A percentile compares a stretch with the other conserved stretches of the same genome.
Conservation (phyloP, 2,113 vertebrate genomes). For the Fregata magnificens region DNA sequence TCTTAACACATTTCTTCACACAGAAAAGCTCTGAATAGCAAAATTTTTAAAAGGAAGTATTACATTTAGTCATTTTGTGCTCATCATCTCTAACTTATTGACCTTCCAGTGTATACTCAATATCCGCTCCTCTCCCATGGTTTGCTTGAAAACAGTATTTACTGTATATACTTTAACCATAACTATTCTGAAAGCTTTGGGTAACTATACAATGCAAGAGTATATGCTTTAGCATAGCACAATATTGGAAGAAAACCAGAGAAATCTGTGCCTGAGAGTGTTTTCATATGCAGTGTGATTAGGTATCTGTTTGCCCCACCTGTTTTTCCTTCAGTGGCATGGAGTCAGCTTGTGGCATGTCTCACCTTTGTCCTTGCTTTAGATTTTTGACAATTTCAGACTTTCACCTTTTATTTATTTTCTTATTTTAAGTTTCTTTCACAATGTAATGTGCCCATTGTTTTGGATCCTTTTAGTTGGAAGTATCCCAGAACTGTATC, state of each 20-base stretch:
- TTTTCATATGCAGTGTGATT: background rate
- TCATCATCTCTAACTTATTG: background rate
- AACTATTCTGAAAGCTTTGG: background rate
- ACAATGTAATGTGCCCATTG: background rate
- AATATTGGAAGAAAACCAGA: background rate
- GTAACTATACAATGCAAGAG: background rate
- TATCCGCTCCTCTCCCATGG: background rate
- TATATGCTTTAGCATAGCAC: background rate
- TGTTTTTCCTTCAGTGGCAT: background rate
- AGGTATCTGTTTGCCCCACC: background rate
- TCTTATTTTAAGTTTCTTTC: background rate
- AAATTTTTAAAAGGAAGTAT: background rate
- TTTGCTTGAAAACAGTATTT: background rate
- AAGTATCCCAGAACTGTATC: background rate
- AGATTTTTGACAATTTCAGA: background rate
- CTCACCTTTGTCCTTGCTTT: background rate
- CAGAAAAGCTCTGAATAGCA: background rate
- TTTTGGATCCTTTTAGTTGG: background rate
- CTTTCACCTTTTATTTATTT: background rate
- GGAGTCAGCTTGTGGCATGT: background rate
- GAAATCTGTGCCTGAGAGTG: background rate
- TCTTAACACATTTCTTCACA: background rate
- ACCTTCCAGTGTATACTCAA: background rate
- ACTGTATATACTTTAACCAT: background rate
- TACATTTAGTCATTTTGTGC: background rate